Evolutionary conservation across 2,888 invertebrate species (phyloP).

Genomic region (Cephus spinipes): DNA sequence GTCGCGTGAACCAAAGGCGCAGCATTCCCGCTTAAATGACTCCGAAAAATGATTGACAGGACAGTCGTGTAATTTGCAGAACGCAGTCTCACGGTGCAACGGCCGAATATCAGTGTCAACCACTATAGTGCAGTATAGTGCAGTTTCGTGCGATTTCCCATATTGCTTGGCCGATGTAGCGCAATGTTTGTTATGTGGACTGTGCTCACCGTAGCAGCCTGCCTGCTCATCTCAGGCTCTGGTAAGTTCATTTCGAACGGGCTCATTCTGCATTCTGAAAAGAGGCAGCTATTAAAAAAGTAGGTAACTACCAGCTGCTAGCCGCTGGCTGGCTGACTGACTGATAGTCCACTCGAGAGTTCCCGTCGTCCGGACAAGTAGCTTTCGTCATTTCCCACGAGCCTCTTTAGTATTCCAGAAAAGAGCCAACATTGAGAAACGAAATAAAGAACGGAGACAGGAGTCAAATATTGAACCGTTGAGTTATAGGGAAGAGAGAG

Average conservation of each 20-base stretch:
- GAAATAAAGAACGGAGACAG: no score
- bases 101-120: neutral
- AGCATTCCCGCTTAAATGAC: neutral
- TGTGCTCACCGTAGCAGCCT: slow-evolving; percentile 41
- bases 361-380: neutral
- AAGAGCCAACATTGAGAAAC: no score
- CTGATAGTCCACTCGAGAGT: neutral
- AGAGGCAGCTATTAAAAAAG: neutral
- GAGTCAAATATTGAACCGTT: no score
- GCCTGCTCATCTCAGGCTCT: slow-evolving; percentile 37
- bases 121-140: neutral
- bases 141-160: slow-evolving; percentile 14
- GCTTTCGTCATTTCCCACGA: neutral
- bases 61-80: neutral
- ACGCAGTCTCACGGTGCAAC: neutral
- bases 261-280: neutral
- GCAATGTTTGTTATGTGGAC: slow-evolving; percentile 48
- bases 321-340: neutral
- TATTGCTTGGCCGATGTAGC: slow-evolving; percentile 44
- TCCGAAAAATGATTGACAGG: neutral
- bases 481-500: neutral
- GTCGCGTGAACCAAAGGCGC: neutral
- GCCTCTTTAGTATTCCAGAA: neutral
- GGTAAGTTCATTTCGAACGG: slow-evolving; percentile 38
- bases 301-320: neutral